phyloP scores from a whole-genome alignment of 2,113 vertebrate species.

The Anoplopoma fimbria region DNA sequence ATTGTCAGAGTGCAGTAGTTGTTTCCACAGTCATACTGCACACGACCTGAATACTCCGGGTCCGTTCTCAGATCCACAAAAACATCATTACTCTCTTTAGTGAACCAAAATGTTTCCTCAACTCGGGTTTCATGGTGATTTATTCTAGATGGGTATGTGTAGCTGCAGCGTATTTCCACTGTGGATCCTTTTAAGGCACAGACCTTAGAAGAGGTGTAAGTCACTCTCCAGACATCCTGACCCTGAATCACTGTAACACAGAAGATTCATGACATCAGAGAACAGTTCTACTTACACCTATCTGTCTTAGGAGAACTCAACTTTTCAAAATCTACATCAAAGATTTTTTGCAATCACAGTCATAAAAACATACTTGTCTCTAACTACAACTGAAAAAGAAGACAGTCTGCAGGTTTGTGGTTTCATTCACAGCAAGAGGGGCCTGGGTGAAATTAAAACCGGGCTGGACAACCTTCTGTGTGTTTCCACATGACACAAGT shows the following conservation, averaged over 20 bases:
- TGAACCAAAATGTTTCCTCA: not conserved
- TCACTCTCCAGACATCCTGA: fast-evolving
- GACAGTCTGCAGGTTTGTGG: no score
- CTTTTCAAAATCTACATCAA: no score
- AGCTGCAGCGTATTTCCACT: not conserved
- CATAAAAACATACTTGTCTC: no score
- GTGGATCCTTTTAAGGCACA: not conserved
- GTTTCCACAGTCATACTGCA: fast-evolving
- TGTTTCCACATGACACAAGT: no score
- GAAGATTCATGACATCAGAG: not conserved
- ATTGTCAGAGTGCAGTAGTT: not conserved
- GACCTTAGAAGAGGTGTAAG: not conserved
- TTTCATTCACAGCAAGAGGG: no score
- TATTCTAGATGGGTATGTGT: not conserved
- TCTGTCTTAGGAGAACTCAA: no score
- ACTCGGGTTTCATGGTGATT: fast-evolving
- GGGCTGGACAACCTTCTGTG: no score
- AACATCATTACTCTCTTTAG: fast-evolving
- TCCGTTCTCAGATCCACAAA: not conserved
- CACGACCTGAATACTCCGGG: not conserved
- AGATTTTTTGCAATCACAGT: no score
- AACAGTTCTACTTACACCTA: not conserved
- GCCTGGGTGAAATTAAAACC: no score
- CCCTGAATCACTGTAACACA: conserved; percentile 36
- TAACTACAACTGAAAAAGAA: no score